A percentile compares a stretch with the other conserved stretches of the same genome.
Conservation (phyloP, 2,113 vertebrate genomes). For the Elephas maximus region DNA sequence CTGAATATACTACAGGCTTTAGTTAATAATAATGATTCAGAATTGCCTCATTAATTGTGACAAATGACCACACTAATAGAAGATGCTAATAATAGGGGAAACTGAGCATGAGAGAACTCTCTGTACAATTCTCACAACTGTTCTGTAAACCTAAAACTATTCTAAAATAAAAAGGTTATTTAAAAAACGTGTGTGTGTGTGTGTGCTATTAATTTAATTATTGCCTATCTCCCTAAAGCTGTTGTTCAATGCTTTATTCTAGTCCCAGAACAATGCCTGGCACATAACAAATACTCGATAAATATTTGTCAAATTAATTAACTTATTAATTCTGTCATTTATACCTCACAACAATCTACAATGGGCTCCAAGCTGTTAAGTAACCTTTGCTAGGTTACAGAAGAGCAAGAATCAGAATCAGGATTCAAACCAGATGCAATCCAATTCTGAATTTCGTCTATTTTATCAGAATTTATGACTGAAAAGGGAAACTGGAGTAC, state of each 20-base stretch:
- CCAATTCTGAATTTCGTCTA: not conserved
- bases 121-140: not conserved
- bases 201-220: not conserved
- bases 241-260: not conserved
- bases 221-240: not conserved
- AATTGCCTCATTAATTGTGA: not conserved
- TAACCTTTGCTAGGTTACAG: not conserved
- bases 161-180: not conserved
- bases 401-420: not conserved
- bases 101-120: not conserved
- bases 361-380: not conserved
- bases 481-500: not conserved
- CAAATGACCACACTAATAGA: not conserved
- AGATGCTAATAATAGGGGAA: not conserved
- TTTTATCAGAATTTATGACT: not conserved
- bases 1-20: not conserved
- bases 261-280: not conserved
- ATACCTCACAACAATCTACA: not conserved
- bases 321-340: not conserved
- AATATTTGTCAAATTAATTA: constrained; percentile 30
- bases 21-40: not conserved
- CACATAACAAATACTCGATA: not conserved
- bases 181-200: not conserved
- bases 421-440: not conserved
- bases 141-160: constrained; percentile 2